Percentiles rank a stretch among this genome's conserved stretches.
phyloP scores from a whole-genome alignment of 2,797 vertebrate species.

The Phataginus tetradactyla region DNA sequence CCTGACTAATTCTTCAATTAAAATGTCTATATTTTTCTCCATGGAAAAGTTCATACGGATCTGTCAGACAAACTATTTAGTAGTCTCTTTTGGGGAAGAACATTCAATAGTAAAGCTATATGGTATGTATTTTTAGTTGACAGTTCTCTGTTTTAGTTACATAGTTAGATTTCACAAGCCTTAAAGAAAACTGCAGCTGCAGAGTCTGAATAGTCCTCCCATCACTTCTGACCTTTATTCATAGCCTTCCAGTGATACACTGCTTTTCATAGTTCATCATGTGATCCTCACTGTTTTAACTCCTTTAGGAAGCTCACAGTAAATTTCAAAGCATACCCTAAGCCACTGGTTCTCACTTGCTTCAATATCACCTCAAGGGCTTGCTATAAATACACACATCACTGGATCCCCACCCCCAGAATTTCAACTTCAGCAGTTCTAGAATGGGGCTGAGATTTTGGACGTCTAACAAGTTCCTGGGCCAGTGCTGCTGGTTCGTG shows the following conservation, averaged over 20 bases:
- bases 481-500: background rate
- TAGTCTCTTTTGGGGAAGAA: background rate
- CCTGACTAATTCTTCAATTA: background rate
- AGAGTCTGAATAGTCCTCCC: background rate
- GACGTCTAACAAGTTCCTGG: background rate
- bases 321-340: background rate
- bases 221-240: background rate
- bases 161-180: slow-evolving; percentile 2
- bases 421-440: slow-evolving; percentile 1
- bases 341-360: background rate
- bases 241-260: background rate
- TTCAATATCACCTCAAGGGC: background rate
- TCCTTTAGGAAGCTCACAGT: background rate
- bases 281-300: background rate
- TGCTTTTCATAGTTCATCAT: background rate
- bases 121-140: background rate
- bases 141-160: slow-evolving; percentile 5
- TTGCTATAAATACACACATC: background rate
- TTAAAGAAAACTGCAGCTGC: background rate
- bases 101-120: background rate
- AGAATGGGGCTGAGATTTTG: background rate
- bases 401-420: background rate
- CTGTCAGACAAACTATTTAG: background rate
- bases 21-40: slow-evolving; percentile 2
- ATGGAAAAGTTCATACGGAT: background rate